Conservation (phyloP, 2,888 invertebrate species). For the Polyommatus iphigenia region DNA sequence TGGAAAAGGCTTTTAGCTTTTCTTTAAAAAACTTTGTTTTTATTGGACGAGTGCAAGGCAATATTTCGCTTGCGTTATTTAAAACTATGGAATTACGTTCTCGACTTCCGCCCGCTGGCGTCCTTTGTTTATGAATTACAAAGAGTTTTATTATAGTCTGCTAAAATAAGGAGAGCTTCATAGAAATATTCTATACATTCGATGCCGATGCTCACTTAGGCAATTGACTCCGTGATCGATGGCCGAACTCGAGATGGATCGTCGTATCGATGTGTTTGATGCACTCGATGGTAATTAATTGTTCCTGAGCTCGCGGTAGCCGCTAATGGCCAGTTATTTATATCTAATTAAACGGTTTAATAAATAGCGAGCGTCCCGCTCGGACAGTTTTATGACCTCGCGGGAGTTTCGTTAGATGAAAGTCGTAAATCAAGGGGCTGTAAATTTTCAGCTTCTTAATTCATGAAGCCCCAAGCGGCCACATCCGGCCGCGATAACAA, state of each 20-base stretch:
- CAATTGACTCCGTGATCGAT: slow-evolving; percentile 26
- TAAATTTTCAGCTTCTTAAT: neutral
- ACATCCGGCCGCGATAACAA: no score
- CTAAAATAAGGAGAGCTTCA: neutral
- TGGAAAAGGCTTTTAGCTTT: slow-evolving; percentile 42
- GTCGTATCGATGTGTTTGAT: neutral
- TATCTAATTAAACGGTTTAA: slow-evolving; percentile 23
- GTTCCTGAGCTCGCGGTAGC: neutral
- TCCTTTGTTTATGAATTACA: slow-evolving; percentile 24
- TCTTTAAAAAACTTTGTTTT: slow-evolving; percentile 40
- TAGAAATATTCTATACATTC: neutral
- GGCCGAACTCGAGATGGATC: slow-evolving; percentile 11
- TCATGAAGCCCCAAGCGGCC: no score
- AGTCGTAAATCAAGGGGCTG: slow-evolving; percentile 6
- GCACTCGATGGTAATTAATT: neutral
- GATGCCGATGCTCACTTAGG: neutral
- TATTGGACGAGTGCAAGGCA: slow-evolving; percentile 35
- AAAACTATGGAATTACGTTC: slow-evolving; percentile 28
- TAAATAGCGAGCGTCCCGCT: neutral
- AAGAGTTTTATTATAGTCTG: slow-evolving; percentile 21
- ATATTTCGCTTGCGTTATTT: slow-evolving; percentile 30
- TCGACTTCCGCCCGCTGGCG: slow-evolving; percentile 26
- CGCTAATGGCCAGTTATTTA: slow-evolving; percentile 1
- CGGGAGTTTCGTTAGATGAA: slow-evolving; percentile 24
- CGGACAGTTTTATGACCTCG: slow-evolving; percentile 10